Evolutionary conservation across 1,140 invertebrate species (phyloP).

Genomic region (Melitaea cinxia): DNA sequence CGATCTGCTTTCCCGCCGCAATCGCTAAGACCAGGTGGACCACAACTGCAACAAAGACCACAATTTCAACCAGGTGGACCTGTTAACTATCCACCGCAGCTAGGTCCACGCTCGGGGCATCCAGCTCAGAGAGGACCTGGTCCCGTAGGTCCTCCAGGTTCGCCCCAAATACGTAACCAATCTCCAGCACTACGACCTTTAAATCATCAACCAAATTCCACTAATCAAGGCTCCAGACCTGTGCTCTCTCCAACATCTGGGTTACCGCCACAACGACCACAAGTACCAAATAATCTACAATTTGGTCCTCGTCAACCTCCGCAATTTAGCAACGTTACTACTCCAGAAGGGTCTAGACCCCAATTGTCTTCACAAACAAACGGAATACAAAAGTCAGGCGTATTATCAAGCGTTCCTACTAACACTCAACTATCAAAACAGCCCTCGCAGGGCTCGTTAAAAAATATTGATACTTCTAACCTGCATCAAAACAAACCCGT

Average conservation of each 20-base stretch:
- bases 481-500: slow-evolving; percentile 60
- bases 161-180: slow-evolving; percentile 55
- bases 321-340: slow-evolving; percentile 53
- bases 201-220: slow-evolving; percentile 61
- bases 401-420: slow-evolving; percentile 15
- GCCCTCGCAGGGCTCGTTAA: slow-evolving; percentile 69
- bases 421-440: slow-evolving; percentile 60
- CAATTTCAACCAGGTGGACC: slow-evolving; percentile 76
- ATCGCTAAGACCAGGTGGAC: slow-evolving; percentile 51
- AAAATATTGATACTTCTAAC: slow-evolving; percentile 53
- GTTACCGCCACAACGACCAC: slow-evolving; percentile 55
- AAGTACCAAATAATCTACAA: slow-evolving; percentile 70
- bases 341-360: slow-evolving; percentile 55
- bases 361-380: slow-evolving; percentile 52
- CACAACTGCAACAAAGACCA: slow-evolving; percentile 65
- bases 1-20: slow-evolving; percentile 64
- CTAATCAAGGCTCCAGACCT: slow-evolving; percentile 60
- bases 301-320: slow-evolving; percentile 72
- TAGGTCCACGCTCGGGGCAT: slow-evolving; percentile 52
- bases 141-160: slow-evolving; percentile 50
- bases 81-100: slow-evolving; percentile 59
- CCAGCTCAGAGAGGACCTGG: slow-evolving; percentile 50
- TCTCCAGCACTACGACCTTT: slow-evolving; percentile 51
- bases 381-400: slow-evolving; percentile 48
- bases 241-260: slow-evolving; percentile 54